Conservation (phyloP, 2,113 vertebrate species). For the Sapayoa aenigma region DNA sequence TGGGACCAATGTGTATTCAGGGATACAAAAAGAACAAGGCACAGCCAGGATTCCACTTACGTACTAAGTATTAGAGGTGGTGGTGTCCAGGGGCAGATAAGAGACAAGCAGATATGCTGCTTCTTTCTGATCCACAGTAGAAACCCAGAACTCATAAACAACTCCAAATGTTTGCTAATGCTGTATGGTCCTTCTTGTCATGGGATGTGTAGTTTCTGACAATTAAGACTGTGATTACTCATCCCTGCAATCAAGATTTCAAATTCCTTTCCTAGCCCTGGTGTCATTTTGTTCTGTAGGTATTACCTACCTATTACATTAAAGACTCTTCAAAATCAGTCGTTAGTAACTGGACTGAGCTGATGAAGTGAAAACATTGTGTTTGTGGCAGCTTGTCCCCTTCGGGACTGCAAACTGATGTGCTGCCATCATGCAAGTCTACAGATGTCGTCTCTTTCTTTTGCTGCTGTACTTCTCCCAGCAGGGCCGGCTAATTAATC, state of each 20-base stretch:
- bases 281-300: background rate
- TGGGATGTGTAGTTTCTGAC: background rate
- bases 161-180: background rate
- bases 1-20: background rate
- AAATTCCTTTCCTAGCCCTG: background rate
- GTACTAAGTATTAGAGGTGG: rapidly evolving
- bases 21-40: background rate
- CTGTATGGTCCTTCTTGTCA: background rate
- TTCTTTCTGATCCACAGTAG: background rate
- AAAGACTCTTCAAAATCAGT: background rate
- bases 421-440: background rate
- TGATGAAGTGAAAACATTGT: background rate
- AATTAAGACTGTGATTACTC: background rate
- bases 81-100: background rate
- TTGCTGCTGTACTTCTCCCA: background rate
- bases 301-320: background rate
- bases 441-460: background rate
- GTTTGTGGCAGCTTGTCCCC: background rate
- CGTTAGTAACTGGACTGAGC: background rate
- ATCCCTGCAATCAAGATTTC: background rate
- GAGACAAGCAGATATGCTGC: background rate
- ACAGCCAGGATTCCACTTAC: background rate
- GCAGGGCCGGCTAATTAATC: background rate
- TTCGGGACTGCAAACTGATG: background rate
- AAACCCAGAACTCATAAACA: background rate